These are phyloP conservation scores for Vidua chalybeata DNA, from an alignment of 2,113 vertebrate genomes.

Conservation along the genomic window DNA sequence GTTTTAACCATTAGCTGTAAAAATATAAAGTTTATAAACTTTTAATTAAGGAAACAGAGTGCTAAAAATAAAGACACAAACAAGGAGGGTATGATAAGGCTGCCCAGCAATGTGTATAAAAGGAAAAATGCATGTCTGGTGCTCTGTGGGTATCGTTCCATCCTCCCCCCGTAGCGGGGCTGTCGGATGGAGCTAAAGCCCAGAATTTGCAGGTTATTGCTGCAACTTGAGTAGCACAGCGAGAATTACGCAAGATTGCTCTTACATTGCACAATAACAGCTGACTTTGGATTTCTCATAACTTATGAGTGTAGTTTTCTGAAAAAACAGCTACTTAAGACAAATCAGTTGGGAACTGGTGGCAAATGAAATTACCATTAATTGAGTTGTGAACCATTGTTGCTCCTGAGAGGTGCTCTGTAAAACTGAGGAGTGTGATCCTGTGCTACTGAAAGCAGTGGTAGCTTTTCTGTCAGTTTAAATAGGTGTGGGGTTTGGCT, in stretches of 20 bases:
- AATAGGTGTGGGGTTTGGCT: conserved; percentile 52
- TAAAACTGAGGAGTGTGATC: background rate
- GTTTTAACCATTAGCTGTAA: conserved; percentile 65
- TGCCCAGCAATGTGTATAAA: background rate
- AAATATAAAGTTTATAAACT: conserved; percentile 39
- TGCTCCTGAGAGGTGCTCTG: conserved; percentile 29
- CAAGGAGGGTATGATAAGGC: background rate
- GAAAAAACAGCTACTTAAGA: background rate
- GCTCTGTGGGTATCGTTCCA: background rate
- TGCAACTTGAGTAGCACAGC: background rate
- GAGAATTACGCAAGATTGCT: background rate
- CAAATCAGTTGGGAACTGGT: conserved; percentile 2
- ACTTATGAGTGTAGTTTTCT: background rate
- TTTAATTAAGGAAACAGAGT: conserved; percentile 24
- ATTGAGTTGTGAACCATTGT: conserved; percentile 35
- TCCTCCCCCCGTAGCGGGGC: accelerated
- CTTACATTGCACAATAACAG: background rate
- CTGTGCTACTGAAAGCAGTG: background rate
- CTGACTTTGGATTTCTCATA: background rate
- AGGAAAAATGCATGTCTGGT: background rate
- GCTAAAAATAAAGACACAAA: conserved; percentile 35
- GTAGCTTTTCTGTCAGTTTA: conserved; percentile 2
- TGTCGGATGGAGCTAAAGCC: background rate
- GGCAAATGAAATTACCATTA: conserved; percentile 34
- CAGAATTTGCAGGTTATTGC: background rate